Evolutionary conservation across 2,888 invertebrate genomes (phyloP), one percentile per base, ranked within the genome.

Genomic region (Chymomyza amoena): DNA sequence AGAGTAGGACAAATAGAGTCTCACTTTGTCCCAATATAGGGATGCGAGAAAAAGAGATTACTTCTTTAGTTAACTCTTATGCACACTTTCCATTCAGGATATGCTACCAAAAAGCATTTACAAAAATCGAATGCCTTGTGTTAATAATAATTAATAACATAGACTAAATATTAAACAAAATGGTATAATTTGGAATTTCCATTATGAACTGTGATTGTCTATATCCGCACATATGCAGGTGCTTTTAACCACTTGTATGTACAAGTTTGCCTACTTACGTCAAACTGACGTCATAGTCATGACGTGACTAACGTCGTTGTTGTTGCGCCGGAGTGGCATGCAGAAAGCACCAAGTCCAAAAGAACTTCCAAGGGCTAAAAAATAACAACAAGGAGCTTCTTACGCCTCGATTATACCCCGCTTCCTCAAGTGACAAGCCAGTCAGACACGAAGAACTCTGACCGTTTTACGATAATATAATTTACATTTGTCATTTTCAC

Each of bases 201-300:
- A 32, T 32, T 32, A 7, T 32, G 9, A 32, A 9, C 32, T 32
- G 32, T 9, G 9, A 32, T 0, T 9, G 32, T 32, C 32, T 7
- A 6, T 4, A 1, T 45, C 13, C 6, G 13, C 13, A 6, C 10
- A 2, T 45, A 45, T 45, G 6, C 3, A 5, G 51, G 0, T 16
- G 0, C 51, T 51, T 15, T 7, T 16, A 6, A n/a, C 15, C 51
- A 36, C 32, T 62, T 57, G 39, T 66, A 66, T 69, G 69, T 70
- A 72, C 70, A 69, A 72, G 67, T 69, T 72, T 66, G 72, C 51
- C 68, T 59, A 36, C 79, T 84, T 87, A 86, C 88, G 88, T 88
- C 85, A 86, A 66, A 50, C 66, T 87, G 84, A 87, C 82, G 83
- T 82, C 85, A 86, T 57, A 50, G 79, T 70, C 69, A 45, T 87